phyloP scores from a whole-genome alignment of 2,797 vertebrate species.

The Gallinago nigripennis region DNA sequence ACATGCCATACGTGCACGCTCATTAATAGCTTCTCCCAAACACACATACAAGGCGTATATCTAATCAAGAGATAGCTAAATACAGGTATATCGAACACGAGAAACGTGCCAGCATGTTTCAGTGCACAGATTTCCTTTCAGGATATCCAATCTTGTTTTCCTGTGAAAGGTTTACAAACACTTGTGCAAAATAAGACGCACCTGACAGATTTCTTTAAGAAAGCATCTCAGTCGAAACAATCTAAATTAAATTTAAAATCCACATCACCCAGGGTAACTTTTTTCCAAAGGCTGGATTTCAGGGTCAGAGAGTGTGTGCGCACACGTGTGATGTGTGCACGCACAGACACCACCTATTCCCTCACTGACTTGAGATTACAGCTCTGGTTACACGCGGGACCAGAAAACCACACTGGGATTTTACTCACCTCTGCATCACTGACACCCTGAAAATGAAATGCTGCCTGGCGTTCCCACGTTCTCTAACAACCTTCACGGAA shows the following conservation, averaged over 20 bases:
- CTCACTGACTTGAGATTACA: not conserved
- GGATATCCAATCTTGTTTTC: not conserved
- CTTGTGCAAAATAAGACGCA: not conserved
- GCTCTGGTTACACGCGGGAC: not conserved
- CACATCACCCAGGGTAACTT: not conserved
- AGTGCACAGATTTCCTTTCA: not conserved
- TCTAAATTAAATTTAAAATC: not conserved
- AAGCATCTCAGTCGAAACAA: not conserved
- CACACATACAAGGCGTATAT: not conserved
- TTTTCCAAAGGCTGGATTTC: slow-evolving; percentile 23
- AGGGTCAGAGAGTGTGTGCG: not conserved
- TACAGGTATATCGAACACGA: not conserved
- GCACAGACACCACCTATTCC: not conserved
- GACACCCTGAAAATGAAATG: not conserved
- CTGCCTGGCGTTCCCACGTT: not conserved
- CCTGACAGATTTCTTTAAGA: not conserved
- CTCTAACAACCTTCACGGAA: not conserved
- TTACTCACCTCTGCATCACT: not conserved
- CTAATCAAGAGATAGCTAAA: not conserved
- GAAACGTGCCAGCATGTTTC: not conserved
- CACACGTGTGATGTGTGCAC: not conserved
- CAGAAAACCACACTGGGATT: slow-evolving; percentile 11
- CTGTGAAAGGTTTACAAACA: not conserved
- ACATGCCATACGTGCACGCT: not conserved
- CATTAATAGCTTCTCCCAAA: not conserved